Conservation (phyloP, 1,140 invertebrate species). For the Chymomyza costata region DNA sequence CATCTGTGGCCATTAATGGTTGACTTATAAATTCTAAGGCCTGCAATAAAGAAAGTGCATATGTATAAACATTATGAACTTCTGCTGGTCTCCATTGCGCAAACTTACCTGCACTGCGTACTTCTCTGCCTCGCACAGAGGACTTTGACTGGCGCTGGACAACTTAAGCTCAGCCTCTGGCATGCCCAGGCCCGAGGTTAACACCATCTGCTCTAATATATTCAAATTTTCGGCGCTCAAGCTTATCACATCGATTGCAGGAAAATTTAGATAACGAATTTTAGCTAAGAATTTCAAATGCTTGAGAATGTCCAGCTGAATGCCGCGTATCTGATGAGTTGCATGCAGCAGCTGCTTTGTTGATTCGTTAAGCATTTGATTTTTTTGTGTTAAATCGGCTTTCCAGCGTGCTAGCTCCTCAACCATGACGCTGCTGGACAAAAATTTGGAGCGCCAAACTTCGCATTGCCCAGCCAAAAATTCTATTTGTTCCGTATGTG, state of each 20-base stretch:
- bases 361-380: conserved; percentile 84
- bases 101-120: conserved; percentile 64
- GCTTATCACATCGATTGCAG: conserved; percentile 75
- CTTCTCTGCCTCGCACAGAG: conserved; percentile 71
- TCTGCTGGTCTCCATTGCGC: not conserved
- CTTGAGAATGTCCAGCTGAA: conserved; percentile 82
- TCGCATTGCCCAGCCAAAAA: conserved; percentile 94
- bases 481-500: conserved; percentile 94
- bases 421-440: conserved; percentile 94
- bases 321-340: conserved; percentile 82
- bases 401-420: conserved; percentile 92
- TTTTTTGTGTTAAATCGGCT: conserved; percentile 84
- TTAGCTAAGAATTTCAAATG: conserved; percentile 76
- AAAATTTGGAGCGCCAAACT: conserved; percentile 96
- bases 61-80: not conserved
- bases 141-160: conserved; percentile 51
- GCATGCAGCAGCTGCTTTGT: conserved; percentile 86
- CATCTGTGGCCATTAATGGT: conserved; percentile 68
- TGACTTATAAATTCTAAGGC: conserved; percentile 69
- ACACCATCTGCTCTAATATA: conserved; percentile 63
- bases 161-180: conserved; percentile 56
- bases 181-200: conserved; percentile 70
- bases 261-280: conserved; percentile 60
- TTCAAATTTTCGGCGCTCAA: conserved; percentile 72
- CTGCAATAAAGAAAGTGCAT: conserved; percentile 14